Percentiles rank a stretch among this genome's conserved stretches.
Conservation (phyloP, 2,888 invertebrate genomes). For the Acholoe squamosa region DNA sequence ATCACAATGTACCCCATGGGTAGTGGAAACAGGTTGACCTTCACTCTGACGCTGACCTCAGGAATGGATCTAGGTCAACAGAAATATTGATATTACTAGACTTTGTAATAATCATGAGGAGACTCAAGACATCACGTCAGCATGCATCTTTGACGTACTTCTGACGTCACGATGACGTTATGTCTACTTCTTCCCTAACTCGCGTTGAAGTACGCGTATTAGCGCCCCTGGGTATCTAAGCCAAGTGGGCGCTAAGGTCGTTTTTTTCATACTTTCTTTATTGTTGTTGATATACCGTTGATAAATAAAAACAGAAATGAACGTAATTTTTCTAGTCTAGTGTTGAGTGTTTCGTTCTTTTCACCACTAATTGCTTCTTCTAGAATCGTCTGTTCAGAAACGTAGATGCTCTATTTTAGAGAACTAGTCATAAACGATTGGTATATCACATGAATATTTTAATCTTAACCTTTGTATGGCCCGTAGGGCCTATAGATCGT, state of each 20-base stretch:
- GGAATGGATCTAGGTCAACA: not conserved
- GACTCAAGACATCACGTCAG: slow-evolving; percentile 12
- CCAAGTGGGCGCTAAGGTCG: not conserved
- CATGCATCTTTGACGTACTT: slow-evolving; percentile 25
- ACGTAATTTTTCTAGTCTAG: slow-evolving; percentile 35
- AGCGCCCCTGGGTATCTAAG: not conserved
- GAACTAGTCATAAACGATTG: too few species aligned
- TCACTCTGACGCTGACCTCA: not conserved
- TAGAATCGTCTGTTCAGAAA: too few species aligned
- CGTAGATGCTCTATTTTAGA: too few species aligned
- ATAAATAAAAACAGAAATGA: slow-evolving; percentile 18
- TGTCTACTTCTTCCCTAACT: slow-evolving; percentile 18
- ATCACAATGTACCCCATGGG: too few species aligned
- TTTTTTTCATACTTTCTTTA: slow-evolving; percentile 58
- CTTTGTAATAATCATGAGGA: slow-evolving; percentile 29
- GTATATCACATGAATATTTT: too few species aligned
- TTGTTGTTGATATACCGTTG: slow-evolving; percentile 58
- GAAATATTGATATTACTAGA: slow-evolving; percentile 35
- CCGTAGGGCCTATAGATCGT: too few species aligned
- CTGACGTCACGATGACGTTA: slow-evolving; percentile 35
- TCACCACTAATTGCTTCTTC: too few species aligned
- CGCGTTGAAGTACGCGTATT: not conserved
- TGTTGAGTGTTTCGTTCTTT: not conserved
- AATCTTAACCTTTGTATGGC: too few species aligned
- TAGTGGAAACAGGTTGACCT: not conserved